phyloP scores from a whole-genome alignment of 1,140 invertebrate species.

The Argopecten irradians region DNA sequence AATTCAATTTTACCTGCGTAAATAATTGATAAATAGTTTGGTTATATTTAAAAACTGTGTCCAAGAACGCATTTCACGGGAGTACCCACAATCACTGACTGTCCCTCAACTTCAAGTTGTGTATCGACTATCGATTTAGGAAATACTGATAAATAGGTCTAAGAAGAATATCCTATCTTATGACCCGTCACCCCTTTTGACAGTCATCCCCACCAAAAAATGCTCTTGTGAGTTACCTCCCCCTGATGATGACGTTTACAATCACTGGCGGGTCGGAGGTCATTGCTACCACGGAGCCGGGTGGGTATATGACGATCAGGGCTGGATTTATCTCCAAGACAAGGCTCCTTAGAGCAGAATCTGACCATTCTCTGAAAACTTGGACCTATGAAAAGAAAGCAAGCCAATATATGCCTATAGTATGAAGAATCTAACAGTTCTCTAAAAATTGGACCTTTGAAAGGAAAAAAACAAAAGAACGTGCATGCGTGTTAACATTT shows the following conservation, averaged over 20 bases:
- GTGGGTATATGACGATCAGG: slow-evolving; percentile 40
- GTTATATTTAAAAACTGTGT: neutral
- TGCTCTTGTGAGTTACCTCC: neutral
- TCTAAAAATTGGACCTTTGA: no score
- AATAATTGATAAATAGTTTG: no score
- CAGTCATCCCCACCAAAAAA: neutral
- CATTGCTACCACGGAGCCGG: slow-evolving; percentile 4
- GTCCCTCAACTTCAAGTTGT: neutral
- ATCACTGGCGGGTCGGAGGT: slow-evolving; percentile 37
- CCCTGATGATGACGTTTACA: slow-evolving; percentile 45
- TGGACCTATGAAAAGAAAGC: slow-evolving; percentile 26
- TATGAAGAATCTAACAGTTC: no score
- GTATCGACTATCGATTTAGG: neutral
- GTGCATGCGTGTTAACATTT: no score
- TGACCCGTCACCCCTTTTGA: neutral
- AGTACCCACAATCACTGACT: neutral
- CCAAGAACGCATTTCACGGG: neutral
- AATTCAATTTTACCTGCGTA: no score
- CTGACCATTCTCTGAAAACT: slow-evolving; percentile 39
- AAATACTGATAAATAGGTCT: neutral
- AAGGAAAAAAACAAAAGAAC: no score
- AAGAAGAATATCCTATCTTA: neutral
- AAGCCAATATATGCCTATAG: no score
- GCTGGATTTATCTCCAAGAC: slow-evolving; percentile 42
- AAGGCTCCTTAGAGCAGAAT: slow-evolving; percentile 35